Evolutionary conservation across 1,140 invertebrate genomes (phyloP), one percentile per base, ranked within the genome.

Genomic region (Drosophila albomicans): DNA sequence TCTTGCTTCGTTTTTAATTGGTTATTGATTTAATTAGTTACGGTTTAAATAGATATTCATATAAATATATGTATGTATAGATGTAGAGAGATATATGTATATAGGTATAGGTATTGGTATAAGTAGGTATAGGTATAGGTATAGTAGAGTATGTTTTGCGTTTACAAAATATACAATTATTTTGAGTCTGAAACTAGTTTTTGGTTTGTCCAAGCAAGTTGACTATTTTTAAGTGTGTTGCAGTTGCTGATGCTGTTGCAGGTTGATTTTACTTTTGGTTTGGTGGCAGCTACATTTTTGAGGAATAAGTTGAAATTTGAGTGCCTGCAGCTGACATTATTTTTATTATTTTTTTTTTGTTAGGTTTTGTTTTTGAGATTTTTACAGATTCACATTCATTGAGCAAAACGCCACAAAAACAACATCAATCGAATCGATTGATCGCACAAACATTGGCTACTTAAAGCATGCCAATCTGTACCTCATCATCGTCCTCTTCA

Each of bases 391-490:
- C 75, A 77, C 75, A 75, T 49, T 57, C 20, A 32, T 16, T 48
- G 20, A 28, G 45, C 67, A 69, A 69, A 77, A 67, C 46, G 61
- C 6, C 73, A 72, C 67, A 62, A 71, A 75, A 67, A 62, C 49
- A 72, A 62, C 48, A 61, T 75, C 58, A 48, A 62, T 56, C 51
- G 7, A 25, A 43, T 61, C 16, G 11, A 58, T 15, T 20, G 45
- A 45, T 67, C 77, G 52, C 57, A 68, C 54, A 49, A 8, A 30
- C 35, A 46, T 51, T 52, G 69, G 69, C 61, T 54, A 54, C 74
- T 89, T 87, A 78, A 73, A 84, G 76, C 91, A 81, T 84, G 92
- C 92, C 86, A 86, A 88, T 88, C 77, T 92, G 91, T 92, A 92
- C 91, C 77, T 88, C 79, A 73, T 92, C 93, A 61, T 92, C 86